These are phyloP conservation scores for Abrostola tripartita DNA, from an alignment of 2,888 invertebrate species.

Conservation along the genomic window DNA sequence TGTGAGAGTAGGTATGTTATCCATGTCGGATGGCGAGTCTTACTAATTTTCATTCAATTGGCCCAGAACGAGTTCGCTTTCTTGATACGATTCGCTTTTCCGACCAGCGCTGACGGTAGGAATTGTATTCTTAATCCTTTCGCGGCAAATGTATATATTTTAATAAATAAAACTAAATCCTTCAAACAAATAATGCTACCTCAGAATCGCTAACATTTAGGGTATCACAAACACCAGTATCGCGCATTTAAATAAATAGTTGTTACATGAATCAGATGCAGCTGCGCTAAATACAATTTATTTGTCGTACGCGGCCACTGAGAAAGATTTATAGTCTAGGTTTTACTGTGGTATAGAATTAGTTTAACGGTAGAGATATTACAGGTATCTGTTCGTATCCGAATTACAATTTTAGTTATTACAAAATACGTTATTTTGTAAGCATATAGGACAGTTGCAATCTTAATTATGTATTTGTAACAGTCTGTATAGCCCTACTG, in stretches of 20 bases:
- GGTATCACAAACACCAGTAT: constrained; percentile 2
- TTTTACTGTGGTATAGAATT: constrained; percentile 3
- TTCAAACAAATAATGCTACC: background rate
- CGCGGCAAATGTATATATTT: no score
- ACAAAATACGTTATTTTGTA: no score
- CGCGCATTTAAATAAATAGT: constrained; percentile 26
- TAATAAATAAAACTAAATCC: background rate
- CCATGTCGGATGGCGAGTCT: no score
- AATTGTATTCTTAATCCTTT: no score
- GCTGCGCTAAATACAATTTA: constrained; percentile 38
- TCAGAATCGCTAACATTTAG: background rate
- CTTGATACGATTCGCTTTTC: no score
- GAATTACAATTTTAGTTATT: no score
- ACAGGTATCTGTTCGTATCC: background rate
- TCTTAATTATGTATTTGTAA: no score
- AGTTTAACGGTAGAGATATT: background rate
- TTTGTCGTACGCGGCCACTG: constrained; percentile 17
- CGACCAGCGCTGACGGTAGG: no score
- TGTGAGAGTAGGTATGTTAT: no score
- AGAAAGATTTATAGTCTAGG: constrained; percentile 27
- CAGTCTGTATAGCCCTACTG: background rate
- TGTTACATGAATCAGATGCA: constrained; percentile 31
- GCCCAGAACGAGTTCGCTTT: no score
- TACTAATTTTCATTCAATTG: no score
- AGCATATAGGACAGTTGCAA: no score